Base-by-base conservation (phyloP, 2,113 vertebrate genomes). In the Addax nasomaculatus region DNA sequence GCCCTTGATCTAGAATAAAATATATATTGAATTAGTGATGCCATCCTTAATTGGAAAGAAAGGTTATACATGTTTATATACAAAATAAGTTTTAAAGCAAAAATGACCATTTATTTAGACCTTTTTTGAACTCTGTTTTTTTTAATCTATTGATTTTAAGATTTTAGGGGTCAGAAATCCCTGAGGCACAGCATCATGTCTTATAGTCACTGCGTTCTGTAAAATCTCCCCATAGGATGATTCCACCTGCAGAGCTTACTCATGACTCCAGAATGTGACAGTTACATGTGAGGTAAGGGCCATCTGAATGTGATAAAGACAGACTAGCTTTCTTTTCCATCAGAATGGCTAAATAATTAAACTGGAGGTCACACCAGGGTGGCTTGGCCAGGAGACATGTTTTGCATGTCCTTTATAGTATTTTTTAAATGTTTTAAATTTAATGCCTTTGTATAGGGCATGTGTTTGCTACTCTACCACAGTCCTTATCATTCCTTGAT, bases 131-230 rank as follows among this genome's bases (percentile, higher is more conserved):
- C 6, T 30, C 30, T n/a, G 3, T n/a, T 86, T 90, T 85, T 58
- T 17, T 7, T 1, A 30, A 76, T 78, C 33, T n/a, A 47, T 92
- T 97, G 94, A 91, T 30, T 98, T 98, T 80, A 97, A 99, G 99
- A 99, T 99, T 98, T 99, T 99, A 98, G 99, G 33, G 97, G 98
- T 45, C 99, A 99, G 98, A 98, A 99, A 73, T 99, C 99, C 99
- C 99, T 0, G 99, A 99, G 30, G 99, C 99, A 29, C 99, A 99
- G 97, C 99, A 99, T 67, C 99, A 99, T 10, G 98, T 98, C 4
- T 98, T 99, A 57, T 99, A 99, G 93, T 99, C 99, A 0, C 93
- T 99, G 96, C 98, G 99, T 79, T 97, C 99, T 3, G 99, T 99
- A 95, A 98, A 99, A 95, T 99, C 99, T 97, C 99, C 99, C 0